Evolutionary conservation across 2,113 vertebrate genomes (phyloP).

Genomic region (Varanus komodoensis): DNA sequence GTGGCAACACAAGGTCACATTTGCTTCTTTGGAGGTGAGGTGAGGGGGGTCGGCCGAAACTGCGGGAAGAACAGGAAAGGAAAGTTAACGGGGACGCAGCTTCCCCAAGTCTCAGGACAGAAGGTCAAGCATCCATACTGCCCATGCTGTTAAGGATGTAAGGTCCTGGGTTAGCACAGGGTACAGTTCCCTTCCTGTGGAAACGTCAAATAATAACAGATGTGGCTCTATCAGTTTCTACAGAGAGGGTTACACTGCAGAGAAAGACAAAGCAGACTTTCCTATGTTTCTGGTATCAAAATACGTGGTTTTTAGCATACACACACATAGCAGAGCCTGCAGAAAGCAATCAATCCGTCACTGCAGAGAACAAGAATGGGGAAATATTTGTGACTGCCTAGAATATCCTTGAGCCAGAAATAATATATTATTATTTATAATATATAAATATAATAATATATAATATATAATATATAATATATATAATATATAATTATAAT

Average conservation of each 20-base stretch:
- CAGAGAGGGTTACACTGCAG: not conserved
- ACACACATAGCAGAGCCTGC: not conserved
- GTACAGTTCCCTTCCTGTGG: not conserved
- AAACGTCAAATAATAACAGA: not conserved
- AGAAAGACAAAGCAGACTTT: not conserved
- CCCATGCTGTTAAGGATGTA: not conserved
- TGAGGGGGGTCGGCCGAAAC: constrained; percentile 48
- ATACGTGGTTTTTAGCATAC: not conserved
- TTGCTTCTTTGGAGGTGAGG: constrained; percentile 13
- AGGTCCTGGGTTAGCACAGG: not conserved
- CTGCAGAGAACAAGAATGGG: not conserved
- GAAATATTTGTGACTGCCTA: not conserved
- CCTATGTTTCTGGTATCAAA: not conserved
- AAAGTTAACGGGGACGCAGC: not conserved
- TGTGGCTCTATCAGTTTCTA: not conserved
- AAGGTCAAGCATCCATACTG: constrained; percentile 9
- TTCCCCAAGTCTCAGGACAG: not conserved
- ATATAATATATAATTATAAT: too few relatives aligned
- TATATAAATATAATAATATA: too few relatives aligned
- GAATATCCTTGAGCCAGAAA: not conserved
- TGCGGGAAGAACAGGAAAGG: constrained; percentile 41
- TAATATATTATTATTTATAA: too few relatives aligned
- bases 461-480: too few relatives aligned
- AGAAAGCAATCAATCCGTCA: not conserved
- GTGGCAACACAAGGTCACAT: constrained; percentile 55